Evolutionary conservation across 64 coral and sea anemone species (phyloP), one percentile per base, ranked within the genome.

Genomic region (Hydrozoanthus tunicans): DNA sequence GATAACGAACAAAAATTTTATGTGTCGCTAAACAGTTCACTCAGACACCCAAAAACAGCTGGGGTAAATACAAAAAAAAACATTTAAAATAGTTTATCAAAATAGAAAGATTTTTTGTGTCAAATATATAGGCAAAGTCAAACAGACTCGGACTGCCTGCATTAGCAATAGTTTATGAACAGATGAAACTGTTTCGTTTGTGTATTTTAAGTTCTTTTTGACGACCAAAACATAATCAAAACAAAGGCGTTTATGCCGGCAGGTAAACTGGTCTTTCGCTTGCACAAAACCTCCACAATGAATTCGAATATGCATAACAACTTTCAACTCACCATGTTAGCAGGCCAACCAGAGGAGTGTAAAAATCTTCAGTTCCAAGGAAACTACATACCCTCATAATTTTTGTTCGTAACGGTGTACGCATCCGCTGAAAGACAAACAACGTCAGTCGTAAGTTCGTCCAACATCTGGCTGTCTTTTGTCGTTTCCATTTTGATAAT

Each of bases 311-410:
- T 24, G 20, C 17, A 7, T 26, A 14, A 63, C 15, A 75, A 56
- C 10, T 23, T 90, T 67, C 58, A 7, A 90, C 96, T 72, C 79
- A 98, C 96, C 96, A 98, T 90, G 90, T 95, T 23, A 98, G 69
- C 59, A 98, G 90, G 12, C 94, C 92, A 81, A 82, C 94, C 57
- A 98, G 57, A 9, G 90, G 82, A 70, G 92, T 95, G 51, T 98
- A 98, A 32, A 98, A 98, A 17, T 98, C 96, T 86, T 98, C 96
- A 11, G 96, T 98, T 55, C 96, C 96, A 91, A 98, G 93, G 81
- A 98, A 98, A 61, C 96, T 98, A 83, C 88, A 93, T 10, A 95
- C 59, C 83, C 86, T 93, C 96, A 98, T 98, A 27, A 92, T 62
- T 79, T 91, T 93, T 24, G 92, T 95, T 79, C 96, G 78, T 1